Conservation (phyloP, 2,797 vertebrate species). For the Crenichthys baileyi region DNA sequence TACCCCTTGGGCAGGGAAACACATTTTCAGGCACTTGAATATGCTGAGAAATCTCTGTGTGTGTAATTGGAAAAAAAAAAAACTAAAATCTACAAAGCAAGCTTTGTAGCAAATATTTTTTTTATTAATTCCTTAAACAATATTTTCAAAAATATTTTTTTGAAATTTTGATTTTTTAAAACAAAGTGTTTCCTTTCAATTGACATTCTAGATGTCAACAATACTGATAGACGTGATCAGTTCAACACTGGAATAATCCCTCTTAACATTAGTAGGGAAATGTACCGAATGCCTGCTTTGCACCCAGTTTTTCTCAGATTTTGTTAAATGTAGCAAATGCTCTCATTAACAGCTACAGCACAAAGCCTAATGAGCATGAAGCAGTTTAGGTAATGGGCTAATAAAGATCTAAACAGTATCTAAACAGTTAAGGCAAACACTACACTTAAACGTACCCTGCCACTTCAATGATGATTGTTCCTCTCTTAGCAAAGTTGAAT, state of each 20-base stretch:
- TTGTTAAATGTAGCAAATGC: background rate
- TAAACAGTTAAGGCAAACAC: background rate
- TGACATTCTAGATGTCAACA: background rate
- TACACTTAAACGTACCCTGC: background rate
- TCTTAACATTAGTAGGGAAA: background rate
- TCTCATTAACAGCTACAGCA: background rate
- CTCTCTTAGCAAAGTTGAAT: background rate
- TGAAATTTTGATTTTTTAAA: background rate
- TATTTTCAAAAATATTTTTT: background rate
- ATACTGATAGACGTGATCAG: background rate
- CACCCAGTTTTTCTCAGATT: background rate
- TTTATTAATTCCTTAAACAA: background rate
- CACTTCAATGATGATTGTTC: background rate
- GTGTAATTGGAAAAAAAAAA: background rate
- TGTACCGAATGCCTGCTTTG: background rate
- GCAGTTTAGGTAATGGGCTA: background rate
- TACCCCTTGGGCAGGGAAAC: conserved; percentile 20
- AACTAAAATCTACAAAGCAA: background rate
- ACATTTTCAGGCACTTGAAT: conserved; percentile 21
- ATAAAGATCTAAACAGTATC: background rate
- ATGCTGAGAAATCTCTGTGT: background rate
- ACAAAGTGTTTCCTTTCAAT: background rate
- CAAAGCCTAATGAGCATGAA: background rate
- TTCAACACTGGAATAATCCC: background rate
- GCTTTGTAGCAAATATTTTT: background rate